Conservation (phyloP, 2,888 invertebrate genomes). For the Spialia ferax region DNA sequence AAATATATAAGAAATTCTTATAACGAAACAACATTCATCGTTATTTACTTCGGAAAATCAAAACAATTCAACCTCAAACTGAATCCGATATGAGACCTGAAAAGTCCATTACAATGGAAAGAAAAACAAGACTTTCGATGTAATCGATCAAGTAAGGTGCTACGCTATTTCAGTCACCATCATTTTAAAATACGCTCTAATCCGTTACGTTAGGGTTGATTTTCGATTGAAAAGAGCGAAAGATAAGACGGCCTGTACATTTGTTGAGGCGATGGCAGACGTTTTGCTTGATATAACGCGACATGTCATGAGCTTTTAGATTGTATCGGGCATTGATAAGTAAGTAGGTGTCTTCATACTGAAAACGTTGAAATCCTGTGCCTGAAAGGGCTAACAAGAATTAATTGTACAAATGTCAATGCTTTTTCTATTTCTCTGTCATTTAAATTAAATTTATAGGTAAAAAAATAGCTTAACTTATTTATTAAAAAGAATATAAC, state of each 20-base stretch:
- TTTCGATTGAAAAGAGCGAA: not conserved
- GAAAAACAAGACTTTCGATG: constrained; percentile 28
- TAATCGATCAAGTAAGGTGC: constrained; percentile 30
- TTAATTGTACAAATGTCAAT: too few species aligned
- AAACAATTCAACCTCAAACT: not conserved
- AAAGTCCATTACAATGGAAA: constrained; percentile 35
- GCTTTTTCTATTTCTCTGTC: too few species aligned
- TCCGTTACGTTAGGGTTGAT: not conserved
- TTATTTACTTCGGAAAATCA: constrained; percentile 14
- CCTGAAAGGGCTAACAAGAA: too few species aligned
- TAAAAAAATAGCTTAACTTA: too few species aligned
- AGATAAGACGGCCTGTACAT: constrained; percentile 15
- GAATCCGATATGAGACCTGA: constrained; percentile 29
- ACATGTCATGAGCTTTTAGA: constrained; percentile 15
- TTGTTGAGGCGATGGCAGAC: constrained; percentile 14
- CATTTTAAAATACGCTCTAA: not conserved
- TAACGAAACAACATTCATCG: too few species aligned
- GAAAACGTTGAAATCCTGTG: too few species aligned
- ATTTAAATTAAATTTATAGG: too few species aligned
- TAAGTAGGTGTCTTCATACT: not conserved
- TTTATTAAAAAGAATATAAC: too few species aligned
- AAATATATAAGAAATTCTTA: not conserved
- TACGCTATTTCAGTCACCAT: not conserved
- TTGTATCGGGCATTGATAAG: constrained; percentile 5
- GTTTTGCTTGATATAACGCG: constrained; percentile 4